phyloP scores from a whole-genome alignment of 2,797 vertebrate genomes.

The Dryobates pubescens region DNA sequence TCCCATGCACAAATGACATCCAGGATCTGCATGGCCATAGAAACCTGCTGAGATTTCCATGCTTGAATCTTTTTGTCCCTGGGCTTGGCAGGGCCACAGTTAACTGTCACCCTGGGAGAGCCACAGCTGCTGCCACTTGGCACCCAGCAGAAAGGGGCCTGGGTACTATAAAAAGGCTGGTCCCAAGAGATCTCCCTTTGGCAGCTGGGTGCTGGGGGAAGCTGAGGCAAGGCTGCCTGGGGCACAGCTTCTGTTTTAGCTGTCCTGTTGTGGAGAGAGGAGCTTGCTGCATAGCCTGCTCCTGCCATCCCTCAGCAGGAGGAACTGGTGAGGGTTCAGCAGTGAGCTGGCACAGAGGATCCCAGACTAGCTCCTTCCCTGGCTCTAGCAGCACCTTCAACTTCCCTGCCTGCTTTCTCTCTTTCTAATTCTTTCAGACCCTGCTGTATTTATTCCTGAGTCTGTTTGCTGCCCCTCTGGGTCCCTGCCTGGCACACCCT shows the following conservation, averaged over 20 bases:
- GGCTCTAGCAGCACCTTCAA: background rate
- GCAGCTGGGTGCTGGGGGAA: background rate
- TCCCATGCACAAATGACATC: background rate
- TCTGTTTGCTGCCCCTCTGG: background rate
- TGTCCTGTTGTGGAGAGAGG: background rate
- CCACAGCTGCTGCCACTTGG: background rate
- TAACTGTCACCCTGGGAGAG: background rate
- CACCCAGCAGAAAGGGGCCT: background rate
- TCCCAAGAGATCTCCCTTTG: rapidly evolving
- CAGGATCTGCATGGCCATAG: background rate
- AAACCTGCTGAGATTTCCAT: background rate
- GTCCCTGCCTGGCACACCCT: background rate
- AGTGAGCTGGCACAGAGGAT: rapidly evolving
- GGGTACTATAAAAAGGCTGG: background rate
- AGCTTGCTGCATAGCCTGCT: background rate
- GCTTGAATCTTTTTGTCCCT: background rate
- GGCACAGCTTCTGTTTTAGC: background rate
- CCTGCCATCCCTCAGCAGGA: background rate
- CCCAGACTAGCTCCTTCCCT: background rate
- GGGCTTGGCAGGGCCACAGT: background rate
- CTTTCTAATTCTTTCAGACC: background rate
- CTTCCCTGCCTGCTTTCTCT: background rate
- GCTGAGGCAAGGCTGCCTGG: rapidly evolving
- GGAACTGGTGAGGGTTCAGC: background rate
- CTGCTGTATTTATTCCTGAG: background rate